Conservation (phyloP, 2,797 vertebrate species). For the Aphelocoma californica region DNA sequence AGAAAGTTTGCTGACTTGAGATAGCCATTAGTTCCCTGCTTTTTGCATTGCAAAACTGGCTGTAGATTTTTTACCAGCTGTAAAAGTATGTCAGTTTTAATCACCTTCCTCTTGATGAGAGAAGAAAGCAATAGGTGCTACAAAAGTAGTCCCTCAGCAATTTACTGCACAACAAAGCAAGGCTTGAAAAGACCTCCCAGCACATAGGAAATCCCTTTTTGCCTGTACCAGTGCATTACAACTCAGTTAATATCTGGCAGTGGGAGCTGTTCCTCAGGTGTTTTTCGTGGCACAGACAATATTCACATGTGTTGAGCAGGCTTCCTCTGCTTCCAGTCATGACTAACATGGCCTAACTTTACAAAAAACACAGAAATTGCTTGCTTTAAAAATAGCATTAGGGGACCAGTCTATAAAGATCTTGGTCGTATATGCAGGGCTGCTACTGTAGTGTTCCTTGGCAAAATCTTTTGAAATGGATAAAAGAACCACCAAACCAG, state of each 20-base stretch:
- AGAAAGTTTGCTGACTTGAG: not conserved
- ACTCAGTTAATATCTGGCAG: not conserved
- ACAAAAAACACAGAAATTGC: not conserved
- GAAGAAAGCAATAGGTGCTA: not conserved
- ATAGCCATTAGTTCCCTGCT: not conserved
- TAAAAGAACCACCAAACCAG: not conserved
- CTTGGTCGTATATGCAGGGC: rapidly evolving
- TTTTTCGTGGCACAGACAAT: not conserved
- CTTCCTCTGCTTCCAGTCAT: not conserved
- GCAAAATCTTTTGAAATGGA: not conserved
- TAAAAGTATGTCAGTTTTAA: not conserved
- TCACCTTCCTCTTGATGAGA: not conserved
- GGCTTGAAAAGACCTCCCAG: not conserved
- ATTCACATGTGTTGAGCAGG: not conserved
- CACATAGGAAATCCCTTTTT: not conserved
- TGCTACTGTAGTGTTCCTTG: not conserved
- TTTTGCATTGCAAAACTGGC: not conserved
- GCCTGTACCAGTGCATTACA: not conserved
- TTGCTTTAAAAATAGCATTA: not conserved
- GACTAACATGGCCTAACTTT: not conserved
- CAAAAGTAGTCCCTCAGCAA: not conserved
- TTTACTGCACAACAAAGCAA: not conserved
- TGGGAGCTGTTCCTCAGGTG: not conserved
- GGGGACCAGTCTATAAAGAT: not conserved
- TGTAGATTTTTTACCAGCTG: not conserved